Base-by-base conservation (phyloP, 2,888 invertebrate species). In the Idaea dimidiata region DNA sequence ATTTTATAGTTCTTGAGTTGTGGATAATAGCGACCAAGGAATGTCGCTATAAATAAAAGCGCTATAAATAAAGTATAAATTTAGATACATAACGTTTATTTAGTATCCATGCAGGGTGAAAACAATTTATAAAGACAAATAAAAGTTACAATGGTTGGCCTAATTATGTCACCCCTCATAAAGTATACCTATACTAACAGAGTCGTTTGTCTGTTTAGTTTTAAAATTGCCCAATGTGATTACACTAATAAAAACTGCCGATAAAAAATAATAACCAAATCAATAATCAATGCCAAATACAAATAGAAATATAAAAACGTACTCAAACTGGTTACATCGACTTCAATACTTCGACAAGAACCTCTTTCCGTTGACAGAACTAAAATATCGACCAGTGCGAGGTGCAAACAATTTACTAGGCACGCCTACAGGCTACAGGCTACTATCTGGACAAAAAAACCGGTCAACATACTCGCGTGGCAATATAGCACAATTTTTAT, bases 401-500 rank as follows among this genome's bases (percentile, higher is more conserved):
- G 86, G 89, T 89, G 91, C 88, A 89, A 90, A 91, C 90, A 89
- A 84, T 86, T 88, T 82, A 86, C 87, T 86, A 90, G 90, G 86
- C 88, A 88, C 90, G 91, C 89, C 91, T 91, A 89, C 89, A 80
- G 84, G 79, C 79, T 80, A 78, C 89, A 80, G 84, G 79, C 80
- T 80, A 78, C 81, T 83, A 85, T 87, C 86, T 81, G 70, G 72
- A 75, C 81, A 84, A 90, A 89, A 88, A 88, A 87, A 84, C 81
- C 79, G 77, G 81, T 75, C 74, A 77, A 73, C 80, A 83, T 82
- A 82, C 80, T 79, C 76, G 78, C 75, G 75, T 79, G 70, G 81
- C 84, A 83, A 87, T 89, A 87, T 86, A 90, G 88, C 82, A 85
- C 86, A 88, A 89, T 91, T 92, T 92, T 92, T 92, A 91, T 91